Conservation (phyloP, 2,797 vertebrate species). For the Cyprinodon diabolis region DNA sequence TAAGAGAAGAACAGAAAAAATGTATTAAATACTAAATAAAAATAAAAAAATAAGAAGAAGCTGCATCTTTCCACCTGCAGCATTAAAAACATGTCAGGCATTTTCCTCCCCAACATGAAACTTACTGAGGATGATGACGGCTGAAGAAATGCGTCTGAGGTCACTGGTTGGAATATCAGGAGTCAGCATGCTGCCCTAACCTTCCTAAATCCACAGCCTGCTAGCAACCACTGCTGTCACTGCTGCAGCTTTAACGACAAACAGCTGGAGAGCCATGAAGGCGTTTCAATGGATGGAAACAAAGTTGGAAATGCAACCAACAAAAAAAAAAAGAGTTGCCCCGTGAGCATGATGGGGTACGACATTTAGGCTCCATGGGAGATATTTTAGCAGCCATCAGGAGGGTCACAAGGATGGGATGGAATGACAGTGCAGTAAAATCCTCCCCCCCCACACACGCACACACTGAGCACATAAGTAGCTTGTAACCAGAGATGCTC, state of each 20-base stretch:
- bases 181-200: conserved; percentile 53
- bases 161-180: conserved; percentile 62
- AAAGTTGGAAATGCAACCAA: conserved; percentile 50
- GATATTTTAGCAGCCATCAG: conserved; percentile 80
- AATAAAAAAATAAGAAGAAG: background rate
- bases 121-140: conserved; percentile 76
- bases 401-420: conserved; percentile 58
- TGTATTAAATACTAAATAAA: too few relatives aligned
- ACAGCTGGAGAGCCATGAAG: background rate
- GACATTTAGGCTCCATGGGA: conserved; percentile 69
- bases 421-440: conserved; percentile 64
- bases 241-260: conserved; percentile 16
- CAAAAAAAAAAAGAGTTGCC: conserved; percentile 65
- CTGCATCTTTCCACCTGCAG: conserved; percentile 6
- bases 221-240: conserved; percentile 1
- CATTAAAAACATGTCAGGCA: conserved; percentile 16
- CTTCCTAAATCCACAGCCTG: background rate
- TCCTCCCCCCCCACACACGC: conserved; percentile 29
- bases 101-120: conserved; percentile 21
- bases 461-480: conserved; percentile 75
- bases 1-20: background rate
- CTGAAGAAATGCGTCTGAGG: conserved; percentile 68
- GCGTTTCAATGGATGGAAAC: conserved; percentile 18
- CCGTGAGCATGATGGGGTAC: conserved; percentile 46
- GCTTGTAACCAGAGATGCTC: conserved; percentile 76